A percentile compares a stretch with the other conserved stretches of the same genome.
Evolutionary conservation across 2,797 vertebrate species (phyloP).

Genomic region (Mus caroli): DNA sequence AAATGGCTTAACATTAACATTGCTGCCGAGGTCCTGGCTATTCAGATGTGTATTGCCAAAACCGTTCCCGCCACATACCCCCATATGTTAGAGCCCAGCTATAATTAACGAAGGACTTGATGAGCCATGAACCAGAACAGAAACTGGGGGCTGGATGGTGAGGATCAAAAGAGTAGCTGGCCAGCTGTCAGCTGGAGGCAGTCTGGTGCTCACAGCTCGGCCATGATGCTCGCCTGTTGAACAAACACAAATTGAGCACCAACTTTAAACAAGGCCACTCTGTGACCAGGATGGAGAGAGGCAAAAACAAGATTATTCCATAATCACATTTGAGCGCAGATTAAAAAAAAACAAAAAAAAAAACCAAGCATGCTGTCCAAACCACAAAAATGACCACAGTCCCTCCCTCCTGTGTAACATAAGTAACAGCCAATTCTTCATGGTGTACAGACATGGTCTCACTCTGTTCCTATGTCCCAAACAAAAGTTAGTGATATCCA

Average conservation of each 20-base stretch:
- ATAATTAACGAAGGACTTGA: slow-evolving; percentile 6
- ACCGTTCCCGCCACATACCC: not conserved
- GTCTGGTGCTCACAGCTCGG: not conserved
- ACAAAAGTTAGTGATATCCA: not conserved
- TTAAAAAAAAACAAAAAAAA: not conserved
- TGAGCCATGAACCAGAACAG: not conserved
- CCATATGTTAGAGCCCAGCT: not conserved
- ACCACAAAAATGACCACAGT: fast-evolving
- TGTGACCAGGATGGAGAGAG: slow-evolving; percentile 30
- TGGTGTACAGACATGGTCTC: fast-evolving
- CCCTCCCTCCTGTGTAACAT: not conserved
- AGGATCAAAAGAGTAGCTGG: not conserved
- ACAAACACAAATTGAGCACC: slow-evolving; percentile 64
- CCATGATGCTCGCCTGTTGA: not conserved
- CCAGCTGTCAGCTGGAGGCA: slow-evolving; percentile 66
- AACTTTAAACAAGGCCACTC: not conserved
- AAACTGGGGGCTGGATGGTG: not conserved
- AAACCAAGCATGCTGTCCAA: not conserved
- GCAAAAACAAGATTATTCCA: not conserved
- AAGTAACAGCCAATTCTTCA: not conserved
- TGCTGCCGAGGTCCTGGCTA: fast-evolving
- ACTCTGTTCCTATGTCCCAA: not conserved
- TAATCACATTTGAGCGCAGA: not conserved
- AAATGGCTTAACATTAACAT: not conserved
- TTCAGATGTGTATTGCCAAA: not conserved